Evolutionary conservation across 2,797 vertebrate species (phyloP), one percentile per base, ranked within the genome.

Genomic region (Crenichthys baileyi): DNA sequence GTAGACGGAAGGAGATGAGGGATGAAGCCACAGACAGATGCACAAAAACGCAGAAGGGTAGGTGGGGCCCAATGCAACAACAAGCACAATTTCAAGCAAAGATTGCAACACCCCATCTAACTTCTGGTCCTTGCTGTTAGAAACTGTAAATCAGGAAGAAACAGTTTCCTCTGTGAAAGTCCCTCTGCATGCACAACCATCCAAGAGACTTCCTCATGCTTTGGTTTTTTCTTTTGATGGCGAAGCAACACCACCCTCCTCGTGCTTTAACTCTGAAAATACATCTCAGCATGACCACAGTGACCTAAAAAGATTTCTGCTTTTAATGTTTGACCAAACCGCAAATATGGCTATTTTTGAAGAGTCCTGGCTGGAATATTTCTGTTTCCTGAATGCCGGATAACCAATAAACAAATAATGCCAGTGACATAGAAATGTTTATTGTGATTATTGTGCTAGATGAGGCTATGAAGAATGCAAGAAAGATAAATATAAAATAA

Each of bases 1-100:
- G 29, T n/a, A 71, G 70, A 68, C 24, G 36, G 77, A 60, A 74
- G 36, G 26, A 73, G 65, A 70, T 46, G 50, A 79, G 61, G 75
- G 75, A 65, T 44, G 24, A 70, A 76, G 63, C 72, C 67, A n/a
- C 76, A 74, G 72, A 51, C 58, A 36, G 1, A 71, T 11, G 71
- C 61, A 70, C 50, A 73, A n/a, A 61, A 18, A 68, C 22, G 60
- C 20, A 44, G 55, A 65, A 61, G 74, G 56, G 75, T 70, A 41
- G 70, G 75, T 31, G 75, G 39, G 80, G 55, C 53, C n/a, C 29
- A n/a, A 15, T 9, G 75, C 60, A 26, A 55, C 9, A 61, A 6
- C 24, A 26, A 76, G 46, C 13, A 0, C 8, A 24, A 63, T 11
- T 24, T 70, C 41, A 39, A 50, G 6, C 5, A 39, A 55, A 53